Evolutionary conservation across 2,888 invertebrate species (phyloP), one percentile per base, ranked within the genome.

Genomic region (Oscheius myriophilus): DNA sequence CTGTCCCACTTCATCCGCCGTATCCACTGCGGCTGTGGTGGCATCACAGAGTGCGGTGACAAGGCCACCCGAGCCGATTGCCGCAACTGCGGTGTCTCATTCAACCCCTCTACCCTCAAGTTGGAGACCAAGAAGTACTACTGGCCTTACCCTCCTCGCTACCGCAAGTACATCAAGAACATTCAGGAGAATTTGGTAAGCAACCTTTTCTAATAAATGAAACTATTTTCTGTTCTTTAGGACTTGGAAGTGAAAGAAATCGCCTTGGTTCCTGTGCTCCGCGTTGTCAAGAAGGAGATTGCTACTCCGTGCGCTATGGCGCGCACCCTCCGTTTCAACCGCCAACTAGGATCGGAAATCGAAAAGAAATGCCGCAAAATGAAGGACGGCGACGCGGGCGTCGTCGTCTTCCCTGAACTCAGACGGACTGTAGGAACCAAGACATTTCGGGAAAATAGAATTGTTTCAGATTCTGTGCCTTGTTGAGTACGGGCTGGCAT

Each of bases 81-180:
- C 55, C 58, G 57, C 23, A 67, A 59, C 54, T 76, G 76, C 58
- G 69, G 74, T 59, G 58, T 69, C 51, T 63, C 67, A 7, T 76
- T 76, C 72, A 68, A 72, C 54, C 76, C 76, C 49, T 18, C 42
- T n/a, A 74, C 55, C 7, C 45, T 72, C 42, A 61, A 59, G 42
- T 49, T 73, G 23, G 59, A 67, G 67, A 57, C 69, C 39, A 68
- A 69, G 54, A 41, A 62, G 12, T 54, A 57, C 49, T 72, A 70
- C 52, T 69, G 66, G 63, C 54, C 70, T 26, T 61, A 25, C 39
- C 61, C 61, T 23, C 46, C 61, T 2, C n/a, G 61, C 18, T 61
- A 49, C 49, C 54, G 64, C 43, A 52, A 64, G 25, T 64, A 54
- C 33, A 41, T 52, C 64, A 64, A 53, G 43, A 18, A 9, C 16